These are phyloP conservation scores for Orthonevra nobilis DNA, from an alignment of 2,888 invertebrate genomes.

Conservation along the genomic window DNA sequence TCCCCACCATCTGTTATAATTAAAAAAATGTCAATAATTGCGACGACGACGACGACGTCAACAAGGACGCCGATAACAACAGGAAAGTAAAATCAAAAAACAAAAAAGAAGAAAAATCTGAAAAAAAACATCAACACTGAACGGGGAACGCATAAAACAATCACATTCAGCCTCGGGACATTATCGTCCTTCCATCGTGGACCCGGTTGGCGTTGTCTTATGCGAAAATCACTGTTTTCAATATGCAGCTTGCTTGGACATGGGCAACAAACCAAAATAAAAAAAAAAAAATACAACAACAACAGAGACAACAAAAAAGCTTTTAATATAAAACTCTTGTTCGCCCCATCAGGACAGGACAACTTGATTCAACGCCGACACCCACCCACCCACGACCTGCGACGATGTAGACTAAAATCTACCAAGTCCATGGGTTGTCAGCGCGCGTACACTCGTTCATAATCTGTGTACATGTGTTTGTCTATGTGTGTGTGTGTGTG, in stretches of 20 bases:
- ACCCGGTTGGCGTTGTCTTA: constrained; percentile 4
- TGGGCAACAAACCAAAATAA: constrained; percentile 1
- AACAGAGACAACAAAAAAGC: constrained; percentile 25
- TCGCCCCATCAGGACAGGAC: too few species aligned
- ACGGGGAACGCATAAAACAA: constrained; percentile 53
- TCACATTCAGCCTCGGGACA: constrained; percentile 51
- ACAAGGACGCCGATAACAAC: background rate
- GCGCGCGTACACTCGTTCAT: too few species aligned
- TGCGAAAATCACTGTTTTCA: constrained; percentile 48
- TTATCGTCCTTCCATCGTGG: constrained; percentile 32
- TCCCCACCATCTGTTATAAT: constrained; percentile 60
- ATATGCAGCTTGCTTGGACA: constrained; percentile 3
- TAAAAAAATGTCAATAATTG: constrained; percentile 66
- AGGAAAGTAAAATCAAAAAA: constrained; percentile 3
- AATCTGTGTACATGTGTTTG: background rate
- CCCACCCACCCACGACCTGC: constrained; percentile 10
- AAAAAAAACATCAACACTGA: constrained; percentile 6
- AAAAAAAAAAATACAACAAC: background rate
- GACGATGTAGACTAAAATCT: background rate
- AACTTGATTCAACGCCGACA: background rate
- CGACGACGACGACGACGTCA: constrained; percentile 5
- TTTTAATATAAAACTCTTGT: constrained; percentile 52
- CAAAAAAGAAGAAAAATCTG: background rate
- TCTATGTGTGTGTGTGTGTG: constrained; percentile 40
- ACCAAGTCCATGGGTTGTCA: background rate